Evolutionary conservation across 2,113 vertebrate genomes (phyloP).

Genomic region (Lycocorax pyrrhopterus): DNA sequence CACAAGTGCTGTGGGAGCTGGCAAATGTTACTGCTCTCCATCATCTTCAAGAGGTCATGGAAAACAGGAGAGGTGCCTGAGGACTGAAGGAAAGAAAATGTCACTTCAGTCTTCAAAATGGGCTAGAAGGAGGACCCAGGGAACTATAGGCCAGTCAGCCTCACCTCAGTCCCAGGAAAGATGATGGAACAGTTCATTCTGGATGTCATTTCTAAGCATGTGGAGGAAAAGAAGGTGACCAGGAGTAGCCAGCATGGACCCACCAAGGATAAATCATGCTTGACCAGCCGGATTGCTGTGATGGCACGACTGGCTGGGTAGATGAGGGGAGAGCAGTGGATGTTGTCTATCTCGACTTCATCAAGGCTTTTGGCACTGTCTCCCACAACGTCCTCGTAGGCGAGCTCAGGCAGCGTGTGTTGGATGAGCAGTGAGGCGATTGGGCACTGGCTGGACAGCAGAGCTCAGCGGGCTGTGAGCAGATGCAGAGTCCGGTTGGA

Average conservation of each 20-base stretch:
- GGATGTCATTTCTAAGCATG: not conserved
- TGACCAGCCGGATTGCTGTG: not conserved
- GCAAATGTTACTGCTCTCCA: not conserved
- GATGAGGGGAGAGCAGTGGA: not conserved
- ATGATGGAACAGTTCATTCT: not conserved
- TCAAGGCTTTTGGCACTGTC: not conserved
- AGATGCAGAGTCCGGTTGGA: not conserved
- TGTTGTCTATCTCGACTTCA: not conserved
- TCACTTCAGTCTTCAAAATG: not conserved
- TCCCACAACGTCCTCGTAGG: rapidly evolving
- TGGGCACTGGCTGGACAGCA: not conserved
- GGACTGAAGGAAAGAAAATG: not conserved
- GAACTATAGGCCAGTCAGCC: not conserved
- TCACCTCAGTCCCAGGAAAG: not conserved
- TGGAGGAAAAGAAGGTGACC: not conserved
- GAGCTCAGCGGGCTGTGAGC: not conserved
- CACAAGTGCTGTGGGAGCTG: not conserved
- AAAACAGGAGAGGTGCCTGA: not conserved
- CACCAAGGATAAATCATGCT: not conserved
- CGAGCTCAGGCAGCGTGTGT: not conserved
- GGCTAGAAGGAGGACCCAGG: not conserved
- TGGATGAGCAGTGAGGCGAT: not conserved
- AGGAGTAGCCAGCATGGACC: not conserved
- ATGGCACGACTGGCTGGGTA: not conserved
- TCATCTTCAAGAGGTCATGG: not conserved